Conservation (phyloP, 2,113 vertebrate species). For the Stomatorhinus ivindoensis region DNA sequence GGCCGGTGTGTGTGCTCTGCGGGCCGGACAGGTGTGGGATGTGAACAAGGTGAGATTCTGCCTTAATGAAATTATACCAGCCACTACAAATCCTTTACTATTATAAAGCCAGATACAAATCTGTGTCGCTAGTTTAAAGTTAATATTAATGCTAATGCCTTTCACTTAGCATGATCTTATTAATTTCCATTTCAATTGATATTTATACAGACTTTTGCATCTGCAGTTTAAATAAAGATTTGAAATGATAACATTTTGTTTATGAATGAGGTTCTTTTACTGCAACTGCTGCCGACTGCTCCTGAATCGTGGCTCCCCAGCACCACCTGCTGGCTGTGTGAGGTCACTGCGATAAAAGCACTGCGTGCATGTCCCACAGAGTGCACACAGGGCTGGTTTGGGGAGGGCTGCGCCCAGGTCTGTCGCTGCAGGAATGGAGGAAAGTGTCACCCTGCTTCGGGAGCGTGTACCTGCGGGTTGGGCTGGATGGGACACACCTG, state of each 20-base stretch:
- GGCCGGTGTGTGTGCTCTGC: slow-evolving; percentile 68
- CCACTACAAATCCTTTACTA: background rate
- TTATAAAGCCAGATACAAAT: background rate
- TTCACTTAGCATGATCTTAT: background rate
- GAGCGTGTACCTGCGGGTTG: slow-evolving; percentile 72
- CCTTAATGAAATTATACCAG: background rate
- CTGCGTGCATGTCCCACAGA: slow-evolving; percentile 47
- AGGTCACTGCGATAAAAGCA: background rate
- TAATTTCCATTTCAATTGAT: background rate
- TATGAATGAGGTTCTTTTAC: background rate
- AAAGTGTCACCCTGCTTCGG: slow-evolving; percentile 53
- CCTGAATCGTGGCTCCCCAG: background rate
- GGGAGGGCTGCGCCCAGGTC: slow-evolving; percentile 53
- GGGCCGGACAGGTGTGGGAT: slow-evolving; percentile 61
- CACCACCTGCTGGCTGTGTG: background rate
- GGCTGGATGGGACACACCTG: slow-evolving; percentile 80
- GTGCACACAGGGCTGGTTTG: slow-evolving; percentile 65
- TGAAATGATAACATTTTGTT: background rate
- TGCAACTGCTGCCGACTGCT: background rate
- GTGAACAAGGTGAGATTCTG: slow-evolving; percentile 58
- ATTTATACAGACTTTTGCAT: background rate
- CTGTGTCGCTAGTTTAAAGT: background rate
- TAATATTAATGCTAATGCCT: background rate
- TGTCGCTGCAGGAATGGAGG: slow-evolving; percentile 76
- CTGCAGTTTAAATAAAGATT: background rate